These are phyloP conservation scores for Alca torda DNA, from an alignment of 2,797 vertebrate genomes.

Conservation along the genomic window DNA sequence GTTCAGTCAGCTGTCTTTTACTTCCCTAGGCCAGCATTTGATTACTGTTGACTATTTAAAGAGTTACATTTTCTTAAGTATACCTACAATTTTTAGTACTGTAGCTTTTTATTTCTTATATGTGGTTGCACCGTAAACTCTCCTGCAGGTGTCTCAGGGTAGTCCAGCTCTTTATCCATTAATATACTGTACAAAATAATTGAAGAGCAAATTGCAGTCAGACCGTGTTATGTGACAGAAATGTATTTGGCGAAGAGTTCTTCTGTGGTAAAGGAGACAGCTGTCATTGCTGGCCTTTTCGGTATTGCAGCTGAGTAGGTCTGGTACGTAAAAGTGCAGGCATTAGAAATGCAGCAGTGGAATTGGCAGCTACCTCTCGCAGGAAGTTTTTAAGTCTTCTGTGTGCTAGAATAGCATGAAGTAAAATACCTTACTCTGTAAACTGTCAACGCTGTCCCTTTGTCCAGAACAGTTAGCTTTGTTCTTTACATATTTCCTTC, in stretches of 20 bases:
- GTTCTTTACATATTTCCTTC: not conserved
- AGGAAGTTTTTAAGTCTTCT: conserved; percentile 39
- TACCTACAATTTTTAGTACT: not conserved
- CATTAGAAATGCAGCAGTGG: conserved; percentile 8
- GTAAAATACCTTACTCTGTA: not conserved
- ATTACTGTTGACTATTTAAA: not conserved
- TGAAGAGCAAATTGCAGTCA: not conserved
- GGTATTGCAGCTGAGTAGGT: not conserved
- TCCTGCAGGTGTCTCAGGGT: not conserved
- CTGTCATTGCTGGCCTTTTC: conserved; percentile 55
- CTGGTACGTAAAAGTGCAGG: not conserved
- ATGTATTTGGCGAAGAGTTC: conserved; percentile 18
- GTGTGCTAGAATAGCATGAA: not conserved
- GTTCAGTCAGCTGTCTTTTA: not conserved
- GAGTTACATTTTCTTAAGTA: not conserved
- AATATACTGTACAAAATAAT: not conserved
- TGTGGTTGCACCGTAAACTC: not conserved
- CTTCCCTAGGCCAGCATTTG: not conserved
- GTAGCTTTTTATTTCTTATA: not conserved
- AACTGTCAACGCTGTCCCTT: not conserved
- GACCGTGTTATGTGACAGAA: not conserved
- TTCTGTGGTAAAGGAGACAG: conserved; percentile 36
- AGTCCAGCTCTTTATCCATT: not conserved
- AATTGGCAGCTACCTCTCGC: conserved; percentile 24
- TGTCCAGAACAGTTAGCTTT: not conserved